Conservation (phyloP, 2,113 vertebrate species). For the Entomyzon cyanotis region DNA sequence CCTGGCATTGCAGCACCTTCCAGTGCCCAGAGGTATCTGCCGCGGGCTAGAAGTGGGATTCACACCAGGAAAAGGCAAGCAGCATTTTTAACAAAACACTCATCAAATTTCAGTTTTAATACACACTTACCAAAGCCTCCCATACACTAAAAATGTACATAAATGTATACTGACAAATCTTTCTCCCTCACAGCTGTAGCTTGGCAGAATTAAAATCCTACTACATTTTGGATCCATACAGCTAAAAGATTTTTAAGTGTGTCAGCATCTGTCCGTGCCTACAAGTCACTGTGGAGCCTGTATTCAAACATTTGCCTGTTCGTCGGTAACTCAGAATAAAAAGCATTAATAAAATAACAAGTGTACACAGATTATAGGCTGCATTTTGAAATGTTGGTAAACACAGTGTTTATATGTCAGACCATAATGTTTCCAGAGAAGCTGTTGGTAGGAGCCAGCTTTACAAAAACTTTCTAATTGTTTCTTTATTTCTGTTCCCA, state of each 20-base stretch:
- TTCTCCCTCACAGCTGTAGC: background rate
- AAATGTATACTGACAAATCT: conserved; percentile 37
- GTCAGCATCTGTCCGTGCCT: conserved; percentile 39
- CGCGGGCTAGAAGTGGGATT: background rate
- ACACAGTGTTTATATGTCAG: conserved; percentile 75
- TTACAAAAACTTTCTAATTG: conserved; percentile 33
- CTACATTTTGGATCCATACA: background rate
- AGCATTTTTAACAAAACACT: background rate
- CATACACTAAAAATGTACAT: conserved; percentile 4
- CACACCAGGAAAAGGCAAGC: background rate
- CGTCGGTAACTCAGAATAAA: conserved; percentile 41
- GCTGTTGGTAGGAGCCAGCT: conserved; percentile 49
- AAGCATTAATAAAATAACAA: conserved; percentile 73
- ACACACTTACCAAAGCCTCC: conserved; percentile 35
- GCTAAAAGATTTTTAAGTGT: conserved; percentile 38
- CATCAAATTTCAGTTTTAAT: background rate
- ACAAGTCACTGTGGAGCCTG: background rate
- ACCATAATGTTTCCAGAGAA: conserved; percentile 69
- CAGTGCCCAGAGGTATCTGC: background rate
- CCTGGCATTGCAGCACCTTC: background rate
- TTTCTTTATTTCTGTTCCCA: conserved; percentile 29
- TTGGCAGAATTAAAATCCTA: conserved; percentile 25
- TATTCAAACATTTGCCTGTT: conserved; percentile 48
- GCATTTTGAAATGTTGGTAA: conserved; percentile 77
- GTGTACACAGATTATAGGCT: conserved; percentile 71